Base-by-base conservation (phyloP, 64 coral and sea anemone species). In the Catalaphyllia jardinei region DNA sequence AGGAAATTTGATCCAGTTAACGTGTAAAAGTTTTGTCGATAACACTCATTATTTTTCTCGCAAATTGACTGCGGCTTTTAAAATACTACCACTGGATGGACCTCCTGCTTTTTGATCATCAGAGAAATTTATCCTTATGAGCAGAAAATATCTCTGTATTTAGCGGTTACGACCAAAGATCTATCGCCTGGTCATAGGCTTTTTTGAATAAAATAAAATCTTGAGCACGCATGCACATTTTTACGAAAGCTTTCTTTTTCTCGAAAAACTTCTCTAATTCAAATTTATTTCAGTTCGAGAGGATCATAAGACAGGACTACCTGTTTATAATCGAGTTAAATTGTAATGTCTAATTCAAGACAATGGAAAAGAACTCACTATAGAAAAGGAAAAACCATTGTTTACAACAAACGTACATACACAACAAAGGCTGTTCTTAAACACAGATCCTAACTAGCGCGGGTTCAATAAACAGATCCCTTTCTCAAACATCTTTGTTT, bases 301-400 rank as follows among this genome's bases (percentile, higher is more conserved):
- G 33, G 35, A 85, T 85, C 64, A 25, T 22, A 71, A 71, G 65
- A 71, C 62, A 42, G 4, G 49, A 85, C 81, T 71, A 85, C 62
- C 81, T 85, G 81, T 85, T 85, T 85, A 85, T 85, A 85, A 71
- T 71, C 10, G 63, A 71, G 62, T 71, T 85, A 71, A 71, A 71
- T 85, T 85, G 81, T 52, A 85, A 71, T 67, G 62, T 39, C 63
- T 71, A 7, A 71, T 85, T 71, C 62, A 65, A 71, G 62, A 85
- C 81, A 85, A 85, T 51, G 10, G 30, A 62, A 28, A 49, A 85
- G 12, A 67, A 31, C 54, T 22, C 35, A 8, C 20, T 25, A 69
- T 69, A 50, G 62, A 85, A 83, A 85, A 85, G 25, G 62, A 50
- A 69, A 83, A 71, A 85, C 61, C 81, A 85, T 71, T 85, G 62